Evolutionary conservation across 2,888 invertebrate species (phyloP).

Genomic region (Lottia gigantea): DNA sequence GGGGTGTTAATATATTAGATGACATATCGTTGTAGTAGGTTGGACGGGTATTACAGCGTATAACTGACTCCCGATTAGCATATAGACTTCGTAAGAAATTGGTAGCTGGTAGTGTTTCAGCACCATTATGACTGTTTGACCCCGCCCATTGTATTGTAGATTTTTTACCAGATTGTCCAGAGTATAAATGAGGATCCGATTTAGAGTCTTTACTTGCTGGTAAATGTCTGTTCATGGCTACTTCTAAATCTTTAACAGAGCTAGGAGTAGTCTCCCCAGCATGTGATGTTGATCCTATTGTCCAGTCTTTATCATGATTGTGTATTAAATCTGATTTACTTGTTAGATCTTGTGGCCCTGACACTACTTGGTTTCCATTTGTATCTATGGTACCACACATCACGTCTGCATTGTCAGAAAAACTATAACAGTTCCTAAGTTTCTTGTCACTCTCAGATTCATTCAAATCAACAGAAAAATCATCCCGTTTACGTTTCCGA

Average conservation of each 20-base stretch:
- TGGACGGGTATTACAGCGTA: slow-evolving; percentile 75
- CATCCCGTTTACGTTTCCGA: slow-evolving; percentile 49
- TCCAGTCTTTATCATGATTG: not conserved
- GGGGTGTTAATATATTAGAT: slow-evolving; percentile 87
- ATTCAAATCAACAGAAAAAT: not conserved
- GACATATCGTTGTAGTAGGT: slow-evolving; percentile 56
- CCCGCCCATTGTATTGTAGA: slow-evolving; percentile 90
- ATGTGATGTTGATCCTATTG: not conserved
- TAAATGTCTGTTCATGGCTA: slow-evolving; percentile 95
- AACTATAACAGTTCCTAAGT: not conserved
- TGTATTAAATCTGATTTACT: not conserved
- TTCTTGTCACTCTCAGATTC: not conserved
- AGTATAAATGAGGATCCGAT: slow-evolving; percentile 71
- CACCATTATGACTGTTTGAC: slow-evolving; percentile 66
- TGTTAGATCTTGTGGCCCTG: not conserved
- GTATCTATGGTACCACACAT: not conserved
- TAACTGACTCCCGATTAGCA: slow-evolving; percentile 93
- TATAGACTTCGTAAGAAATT: slow-evolving; percentile 89
- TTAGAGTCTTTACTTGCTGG: slow-evolving; percentile 45
- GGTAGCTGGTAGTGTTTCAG: slow-evolving; percentile 82
- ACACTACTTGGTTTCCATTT: not conserved
- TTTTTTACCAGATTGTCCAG: slow-evolving; percentile 78
- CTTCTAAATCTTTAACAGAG: slow-evolving; percentile 91
- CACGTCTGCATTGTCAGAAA: not conserved
- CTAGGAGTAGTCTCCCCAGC: slow-evolving; percentile 26